Evolutionary conservation across 2,113 vertebrate species (phyloP), one percentile per base, ranked within the genome.

Genomic region (Coptodon rendalli): DNA sequence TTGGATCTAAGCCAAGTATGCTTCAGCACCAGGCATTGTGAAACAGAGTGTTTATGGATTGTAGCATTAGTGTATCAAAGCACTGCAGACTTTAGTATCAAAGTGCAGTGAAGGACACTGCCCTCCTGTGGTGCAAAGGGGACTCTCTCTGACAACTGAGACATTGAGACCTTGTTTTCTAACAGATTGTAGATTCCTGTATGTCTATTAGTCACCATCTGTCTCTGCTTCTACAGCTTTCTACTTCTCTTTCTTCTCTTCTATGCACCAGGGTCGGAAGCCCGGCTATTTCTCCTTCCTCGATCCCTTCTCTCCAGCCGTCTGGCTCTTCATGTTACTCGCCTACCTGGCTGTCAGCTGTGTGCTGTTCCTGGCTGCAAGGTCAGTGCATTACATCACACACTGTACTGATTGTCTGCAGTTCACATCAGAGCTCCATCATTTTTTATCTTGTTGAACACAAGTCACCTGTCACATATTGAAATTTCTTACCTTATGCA

Each of bases 291-390:
- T 99, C 96, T 99, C 98, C 92, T 99, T 99, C 94, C 96, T 99
- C 83, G 98, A 99, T 92, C 98, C 98, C 89, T 99, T 99, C 96
- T 99, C 98, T 81, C 98, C 98, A 4, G 98, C 98, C 0, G 98
- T 99, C 86, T 99, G 98, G 98, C 97, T 99, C 93, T 99, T 99
- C 96, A 99, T 98, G 98, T 96, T 99, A 88, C 96, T 99, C 3
- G 98, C 98, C 86, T 99, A 99, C 95, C 96, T 99, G 91, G 98
- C 98, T 24, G 98, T 99, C 94, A 98, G 98, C 96, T 99, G 98
- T 10, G 97, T 99, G 92, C 97, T 99, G 86, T 99, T 99, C 94
- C 94, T 99, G 87, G 98, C 98, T 12, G 98, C 98, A 92, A 97
- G 98, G 98, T 99, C 96, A 96, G 80, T 91, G 86, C 89, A 68